Percentiles rank a stretch among this genome's conserved stretches.
These are phyloP conservation scores for Thymelicus lineola DNA, from an alignment of 2,888 invertebrate species.

Conservation along the genomic window DNA sequence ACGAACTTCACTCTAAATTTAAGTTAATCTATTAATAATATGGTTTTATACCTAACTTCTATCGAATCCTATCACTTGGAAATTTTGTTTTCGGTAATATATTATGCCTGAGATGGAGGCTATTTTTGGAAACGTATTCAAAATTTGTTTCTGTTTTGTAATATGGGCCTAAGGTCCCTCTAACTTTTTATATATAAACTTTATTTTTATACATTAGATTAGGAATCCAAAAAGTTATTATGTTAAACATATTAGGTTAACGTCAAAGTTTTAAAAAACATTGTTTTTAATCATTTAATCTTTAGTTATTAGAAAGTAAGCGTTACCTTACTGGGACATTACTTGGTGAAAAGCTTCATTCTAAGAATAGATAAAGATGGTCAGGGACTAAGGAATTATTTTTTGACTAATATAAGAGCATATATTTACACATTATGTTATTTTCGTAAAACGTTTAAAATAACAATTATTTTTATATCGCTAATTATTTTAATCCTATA, in stretches of 20 bases:
- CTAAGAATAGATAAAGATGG: conserved; percentile 3
- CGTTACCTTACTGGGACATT: conserved; percentile 35
- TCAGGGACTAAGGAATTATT: conserved; percentile 31
- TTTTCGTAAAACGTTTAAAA: conserved; percentile 41
- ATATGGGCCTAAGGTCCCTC: not conserved
- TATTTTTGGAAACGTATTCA: conserved; percentile 34
- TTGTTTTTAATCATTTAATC: conserved; percentile 20
- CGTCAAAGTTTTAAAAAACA: not conserved
- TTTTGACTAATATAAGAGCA: conserved; percentile 27
- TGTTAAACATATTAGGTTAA: conserved; percentile 29
- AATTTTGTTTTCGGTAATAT: conserved; percentile 26
- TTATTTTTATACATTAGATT: conserved; percentile 29
- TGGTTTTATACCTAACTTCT: conserved; percentile 26
- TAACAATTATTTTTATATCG: conserved; percentile 39
- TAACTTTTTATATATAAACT: conserved; percentile 22
- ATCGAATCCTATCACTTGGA: conserved; percentile 18
- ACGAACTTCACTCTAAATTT: conserved; percentile 15
- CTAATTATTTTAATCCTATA: conserved; percentile 26
- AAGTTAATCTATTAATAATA: conserved; percentile 21
- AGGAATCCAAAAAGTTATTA: conserved; percentile 27
- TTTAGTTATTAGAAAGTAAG: conserved; percentile 20
- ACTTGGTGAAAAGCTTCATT: conserved; percentile 30
- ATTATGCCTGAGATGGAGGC: conserved; percentile 36
- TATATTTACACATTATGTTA: conserved; percentile 30
- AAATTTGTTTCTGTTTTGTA: conserved; percentile 27